phyloP scores from a whole-genome alignment of 2,113 vertebrate genomes.

The Megaleporinus macrocephalus region DNA sequence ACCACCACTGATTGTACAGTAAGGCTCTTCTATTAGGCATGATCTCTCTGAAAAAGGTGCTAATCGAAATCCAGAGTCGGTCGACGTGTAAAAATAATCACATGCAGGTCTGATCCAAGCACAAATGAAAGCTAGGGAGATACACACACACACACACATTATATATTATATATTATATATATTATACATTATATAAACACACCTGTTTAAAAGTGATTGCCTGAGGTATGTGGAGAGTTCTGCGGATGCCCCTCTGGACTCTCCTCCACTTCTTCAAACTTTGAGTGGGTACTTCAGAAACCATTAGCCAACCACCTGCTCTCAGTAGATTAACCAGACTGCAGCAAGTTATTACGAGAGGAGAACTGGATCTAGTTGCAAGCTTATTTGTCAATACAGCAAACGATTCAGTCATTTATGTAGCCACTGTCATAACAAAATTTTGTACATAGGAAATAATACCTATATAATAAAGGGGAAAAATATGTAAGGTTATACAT shows the following conservation, averaged over 20 bases:
- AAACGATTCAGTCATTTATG: background rate
- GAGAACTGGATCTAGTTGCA: background rate
- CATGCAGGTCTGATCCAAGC: background rate
- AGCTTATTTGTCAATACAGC: background rate
- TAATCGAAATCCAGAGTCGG: no score
- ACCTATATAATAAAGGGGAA: no score
- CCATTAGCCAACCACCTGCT: background rate
- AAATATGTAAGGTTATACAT: no score
- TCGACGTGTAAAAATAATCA: no score
- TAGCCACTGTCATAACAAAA: no score
- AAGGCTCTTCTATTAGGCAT: background rate
- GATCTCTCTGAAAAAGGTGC: background rate
- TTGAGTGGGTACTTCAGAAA: constrained; percentile 33
- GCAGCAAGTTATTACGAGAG: background rate
- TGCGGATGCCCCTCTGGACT: background rate
- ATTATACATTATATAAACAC: background rate
- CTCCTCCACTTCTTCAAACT: background rate
- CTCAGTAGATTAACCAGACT: constrained; percentile 24
- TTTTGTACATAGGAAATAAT: no score
- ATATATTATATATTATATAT: background rate
- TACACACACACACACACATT: background rate
- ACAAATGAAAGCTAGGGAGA: background rate
- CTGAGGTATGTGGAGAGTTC: background rate
- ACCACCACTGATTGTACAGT: background rate
- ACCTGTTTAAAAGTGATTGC: constrained; percentile 10